Evolutionary conservation across 2,888 invertebrate species (phyloP).

Genomic region (Tinea semifulvella): DNA sequence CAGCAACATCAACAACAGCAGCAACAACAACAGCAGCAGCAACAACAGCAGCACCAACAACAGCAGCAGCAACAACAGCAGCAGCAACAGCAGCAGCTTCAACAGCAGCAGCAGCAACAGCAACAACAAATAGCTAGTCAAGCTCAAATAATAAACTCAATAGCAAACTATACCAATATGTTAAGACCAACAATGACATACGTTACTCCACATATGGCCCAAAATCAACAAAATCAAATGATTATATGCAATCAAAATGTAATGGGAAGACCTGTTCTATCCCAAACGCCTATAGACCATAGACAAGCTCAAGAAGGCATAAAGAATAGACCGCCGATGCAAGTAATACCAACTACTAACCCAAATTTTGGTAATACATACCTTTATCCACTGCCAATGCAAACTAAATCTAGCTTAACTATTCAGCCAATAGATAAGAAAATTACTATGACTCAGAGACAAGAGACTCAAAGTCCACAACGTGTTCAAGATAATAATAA

Average conservation of each 20-base stretch:
- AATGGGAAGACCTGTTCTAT: neutral
- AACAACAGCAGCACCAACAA: neutral
- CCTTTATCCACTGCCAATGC: neutral
- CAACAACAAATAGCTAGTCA: neutral
- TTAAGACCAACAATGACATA: neutral
- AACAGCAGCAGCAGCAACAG: neutral
- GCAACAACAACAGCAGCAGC: neutral
- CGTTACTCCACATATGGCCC: neutral
- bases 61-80: neutral
- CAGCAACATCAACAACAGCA: neutral
- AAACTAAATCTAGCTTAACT: conserved; percentile 5
- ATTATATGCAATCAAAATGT: neutral
- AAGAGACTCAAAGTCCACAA: neutral
- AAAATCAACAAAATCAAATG: conserved; percentile 2
- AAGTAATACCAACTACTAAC: neutral
- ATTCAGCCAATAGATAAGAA: neutral
- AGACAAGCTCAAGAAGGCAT: neutral
- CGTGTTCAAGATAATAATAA: too few species aligned
- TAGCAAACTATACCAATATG: neutral
- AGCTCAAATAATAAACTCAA: neutral
- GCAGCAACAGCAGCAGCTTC: neutral
- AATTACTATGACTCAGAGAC: neutral
- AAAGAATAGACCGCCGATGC: neutral
- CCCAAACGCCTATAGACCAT: neutral
- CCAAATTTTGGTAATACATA: conserved; percentile 2